phyloP scores from a whole-genome alignment of 1,140 invertebrate species.

The Condylostylus longicornis region DNA sequence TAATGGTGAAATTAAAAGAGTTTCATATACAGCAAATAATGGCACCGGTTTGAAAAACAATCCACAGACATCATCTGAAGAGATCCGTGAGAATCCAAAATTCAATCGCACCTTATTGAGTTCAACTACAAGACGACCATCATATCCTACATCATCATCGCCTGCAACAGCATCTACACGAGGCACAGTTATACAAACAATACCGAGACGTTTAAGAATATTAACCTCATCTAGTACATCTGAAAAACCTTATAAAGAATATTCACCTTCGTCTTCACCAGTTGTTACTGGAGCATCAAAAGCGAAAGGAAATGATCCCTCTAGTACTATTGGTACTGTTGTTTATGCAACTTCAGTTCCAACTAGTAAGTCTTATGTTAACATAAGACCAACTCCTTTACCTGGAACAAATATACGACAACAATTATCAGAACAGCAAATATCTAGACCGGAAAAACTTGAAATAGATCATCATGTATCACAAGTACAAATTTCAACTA shows the following conservation, averaged over 20 bases:
- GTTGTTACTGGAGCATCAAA: slow-evolving; percentile 19
- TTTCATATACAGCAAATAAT: slow-evolving; percentile 57
- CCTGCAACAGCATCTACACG: slow-evolving; percentile 33
- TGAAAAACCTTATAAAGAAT: slow-evolving; percentile 14
- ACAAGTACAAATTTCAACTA: slow-evolving; percentile 7
- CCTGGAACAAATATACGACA: background rate
- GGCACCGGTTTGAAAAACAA: slow-evolving; percentile 36
- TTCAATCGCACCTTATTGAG: slow-evolving; percentile 32
- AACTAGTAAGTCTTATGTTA: slow-evolving; percentile 4
- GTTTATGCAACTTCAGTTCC: slow-evolving; percentile 19
- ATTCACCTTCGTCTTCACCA: slow-evolving; percentile 12
- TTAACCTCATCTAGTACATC: slow-evolving; percentile 25
- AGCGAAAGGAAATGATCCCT: slow-evolving; percentile 9
- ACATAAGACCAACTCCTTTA: background rate
- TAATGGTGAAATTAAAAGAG: slow-evolving; percentile 62
- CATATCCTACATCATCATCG: slow-evolving; percentile 31
- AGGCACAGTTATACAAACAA: slow-evolving; percentile 43
- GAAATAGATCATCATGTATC: slow-evolving; percentile 5
- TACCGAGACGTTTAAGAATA: slow-evolving; percentile 37
- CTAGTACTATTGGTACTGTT: slow-evolving; percentile 10
- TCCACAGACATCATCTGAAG: slow-evolving; percentile 28
- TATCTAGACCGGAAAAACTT: slow-evolving; percentile 1
- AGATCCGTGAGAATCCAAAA: slow-evolving; percentile 27
- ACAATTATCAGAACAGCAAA: background rate
- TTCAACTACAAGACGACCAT: slow-evolving; percentile 34